Evolutionary conservation across 2,797 vertebrate genomes (phyloP), one percentile per base, ranked within the genome.

Genomic region (Emydoidea blandingii): DNA sequence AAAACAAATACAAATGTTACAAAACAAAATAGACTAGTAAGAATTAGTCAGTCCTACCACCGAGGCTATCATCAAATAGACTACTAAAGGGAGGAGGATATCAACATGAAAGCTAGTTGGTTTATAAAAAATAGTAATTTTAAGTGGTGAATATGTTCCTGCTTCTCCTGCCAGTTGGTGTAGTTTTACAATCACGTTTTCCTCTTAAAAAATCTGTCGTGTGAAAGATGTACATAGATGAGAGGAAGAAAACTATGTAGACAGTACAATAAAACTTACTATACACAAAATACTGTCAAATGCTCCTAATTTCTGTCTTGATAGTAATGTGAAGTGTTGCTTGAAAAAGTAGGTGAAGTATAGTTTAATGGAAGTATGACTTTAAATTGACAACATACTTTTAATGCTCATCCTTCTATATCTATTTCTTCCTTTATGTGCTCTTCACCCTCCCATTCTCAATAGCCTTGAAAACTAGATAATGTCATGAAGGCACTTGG

Each of bases 231-330:
- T 0, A 5, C 0, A 0, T 12, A 53, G 44, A 8, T 34, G 47
- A 56, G 56, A 49, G 88, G 23, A 15, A 8, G 14, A 78, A 87
- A 2, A 0, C 1, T 50, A 3, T 50, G 2, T 1, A 0, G 2
- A 0, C 2, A 3, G 34, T 56, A 3, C 18, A n/a, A 4, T 0
- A 1, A 12, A 12, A 34, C 0, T 2, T 76, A 8, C 23, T 31
- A 4, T 25, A 15, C 2, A 3, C 4, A 1, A 41, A 11, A 18
- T 0, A 8, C 16, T 19, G 1, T 37, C 21, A 29, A 5, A 18
- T 3, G 25, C 23, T 76, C 53, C 23, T 21, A 41, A 0, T 4
- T 27, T 11, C 19, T 2, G 2, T 68, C 9, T 9, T n/a, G n/a
- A 19, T 37, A 37, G 3, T 68, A 68, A 68, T 18, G 34, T 68